phyloP scores from a whole-genome alignment of 2,113 vertebrate genomes.

The Salvelinus sp. region DNA sequence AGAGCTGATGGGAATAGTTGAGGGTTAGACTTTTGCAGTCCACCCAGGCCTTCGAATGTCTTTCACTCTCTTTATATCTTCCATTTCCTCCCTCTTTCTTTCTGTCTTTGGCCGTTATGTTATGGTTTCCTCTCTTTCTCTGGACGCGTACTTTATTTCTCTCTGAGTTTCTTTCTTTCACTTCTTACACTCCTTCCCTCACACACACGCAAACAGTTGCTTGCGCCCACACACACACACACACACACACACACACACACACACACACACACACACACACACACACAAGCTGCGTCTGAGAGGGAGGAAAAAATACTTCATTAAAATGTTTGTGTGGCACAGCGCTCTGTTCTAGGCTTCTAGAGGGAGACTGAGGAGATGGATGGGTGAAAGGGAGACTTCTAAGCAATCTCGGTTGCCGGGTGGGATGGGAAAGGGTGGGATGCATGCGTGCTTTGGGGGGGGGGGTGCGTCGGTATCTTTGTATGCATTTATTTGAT shows the following conservation, averaged over 20 bases:
- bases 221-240: not conserved
- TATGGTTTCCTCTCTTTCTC: not conserved
- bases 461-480: no score
- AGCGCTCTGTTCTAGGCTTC: not conserved
- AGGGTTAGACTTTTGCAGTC: not conserved
- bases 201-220: not conserved
- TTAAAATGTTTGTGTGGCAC: not conserved
- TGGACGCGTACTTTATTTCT: not conserved
- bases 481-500: no score
- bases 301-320: not conserved
- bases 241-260: no score
- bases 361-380: no score
- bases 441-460: no score
- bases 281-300: not conserved
- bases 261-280: conserved; percentile 2
- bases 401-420: no score
- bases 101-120: not conserved
- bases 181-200: not conserved
- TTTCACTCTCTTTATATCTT: not conserved
- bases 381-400: no score
- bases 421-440: no score
- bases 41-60: not conserved
- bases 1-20: no score
- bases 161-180: not conserved
- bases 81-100: not conserved